A percentile compares a stretch with the other conserved stretches of the same genome.
These are phyloP conservation scores for Akabosia matsudoensis DNA, from an alignment of 1,140 invertebrate species.

Conservation along the genomic window DNA sequence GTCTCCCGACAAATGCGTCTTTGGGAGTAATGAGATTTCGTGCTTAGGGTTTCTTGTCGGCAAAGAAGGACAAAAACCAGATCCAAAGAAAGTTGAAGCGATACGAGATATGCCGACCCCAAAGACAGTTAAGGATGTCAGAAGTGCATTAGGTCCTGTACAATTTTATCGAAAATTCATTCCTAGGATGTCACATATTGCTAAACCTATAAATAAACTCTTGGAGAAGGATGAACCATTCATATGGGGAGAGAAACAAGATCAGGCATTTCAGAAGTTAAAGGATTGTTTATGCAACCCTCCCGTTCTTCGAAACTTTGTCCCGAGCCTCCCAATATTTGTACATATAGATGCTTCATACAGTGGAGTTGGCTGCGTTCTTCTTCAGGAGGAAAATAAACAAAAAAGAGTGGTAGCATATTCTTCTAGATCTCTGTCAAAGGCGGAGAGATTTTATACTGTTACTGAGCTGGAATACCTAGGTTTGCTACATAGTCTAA, in stretches of 20 bases:
- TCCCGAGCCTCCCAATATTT: conserved; percentile 46
- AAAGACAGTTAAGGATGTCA: conserved; percentile 48
- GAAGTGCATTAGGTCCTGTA: conserved; percentile 51
- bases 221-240: conserved; percentile 49
- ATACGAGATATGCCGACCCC: conserved; percentile 49
- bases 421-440: conserved; percentile 46
- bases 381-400: conserved; percentile 48
- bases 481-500: conserved; percentile 42
- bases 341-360: conserved; percentile 49
- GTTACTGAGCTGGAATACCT: conserved; percentile 49
- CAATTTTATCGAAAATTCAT: conserved; percentile 52
- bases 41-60: conserved; percentile 51
- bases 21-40: not conserved
- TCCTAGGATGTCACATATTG: conserved; percentile 48
- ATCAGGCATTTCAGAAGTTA: conserved; percentile 48
- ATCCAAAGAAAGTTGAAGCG: conserved; percentile 50
- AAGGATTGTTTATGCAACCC: conserved; percentile 47
- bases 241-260: conserved; percentile 48
- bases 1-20: not conserved
- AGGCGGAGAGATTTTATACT: conserved; percentile 47
- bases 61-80: conserved; percentile 49
- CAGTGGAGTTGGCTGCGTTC: conserved; percentile 51
- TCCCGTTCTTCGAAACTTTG: conserved; percentile 47
- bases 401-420: conserved; percentile 48
- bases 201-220: conserved; percentile 51